These are phyloP conservation scores for Gryllus longicercus DNA, from an alignment of 2,888 invertebrate genomes.

Conservation along the genomic window DNA sequence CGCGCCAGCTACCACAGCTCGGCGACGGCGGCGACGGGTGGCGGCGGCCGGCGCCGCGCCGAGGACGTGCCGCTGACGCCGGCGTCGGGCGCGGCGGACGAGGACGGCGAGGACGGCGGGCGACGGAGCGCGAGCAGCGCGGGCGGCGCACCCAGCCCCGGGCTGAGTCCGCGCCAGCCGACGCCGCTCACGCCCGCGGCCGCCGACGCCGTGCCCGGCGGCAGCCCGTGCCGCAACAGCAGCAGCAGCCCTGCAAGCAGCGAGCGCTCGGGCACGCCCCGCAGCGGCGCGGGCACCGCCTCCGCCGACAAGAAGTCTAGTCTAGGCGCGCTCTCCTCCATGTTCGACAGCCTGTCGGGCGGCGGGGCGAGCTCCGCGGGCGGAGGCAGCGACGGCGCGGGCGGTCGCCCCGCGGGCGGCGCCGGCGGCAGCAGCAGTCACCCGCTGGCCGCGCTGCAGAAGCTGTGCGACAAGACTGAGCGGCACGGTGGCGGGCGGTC, in stretches of 20 bases:
- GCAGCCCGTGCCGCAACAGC: constrained; percentile 61
- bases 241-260: constrained; percentile 67
- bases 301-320: constrained; percentile 60
- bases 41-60: constrained; percentile 42
- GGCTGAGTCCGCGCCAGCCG: constrained; percentile 45
- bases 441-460: constrained; percentile 90
- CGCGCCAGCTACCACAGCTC: constrained; percentile 45
- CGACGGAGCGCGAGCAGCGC: constrained; percentile 37
- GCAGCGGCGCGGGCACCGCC: constrained; percentile 60
- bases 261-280: constrained; percentile 73
- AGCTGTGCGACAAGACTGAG: constrained; percentile 93
- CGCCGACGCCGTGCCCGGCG: constrained; percentile 42
- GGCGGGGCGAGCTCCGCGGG: constrained; percentile 43
- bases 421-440: constrained; percentile 67
- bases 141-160: constrained; percentile 42
- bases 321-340: constrained; percentile 79
- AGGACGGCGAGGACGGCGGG: constrained; percentile 38
- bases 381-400: constrained; percentile 39
- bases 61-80: constrained; percentile 41
- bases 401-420: constrained; percentile 41
- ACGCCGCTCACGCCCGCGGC: constrained; percentile 51
- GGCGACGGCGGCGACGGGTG: constrained; percentile 42
- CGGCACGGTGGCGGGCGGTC: constrained; percentile 55
- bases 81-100: constrained; percentile 33
- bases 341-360: constrained; percentile 82